Base-by-base conservation (phyloP, 2,888 invertebrate species). In the Elaeidobius kamerunicus region DNA sequence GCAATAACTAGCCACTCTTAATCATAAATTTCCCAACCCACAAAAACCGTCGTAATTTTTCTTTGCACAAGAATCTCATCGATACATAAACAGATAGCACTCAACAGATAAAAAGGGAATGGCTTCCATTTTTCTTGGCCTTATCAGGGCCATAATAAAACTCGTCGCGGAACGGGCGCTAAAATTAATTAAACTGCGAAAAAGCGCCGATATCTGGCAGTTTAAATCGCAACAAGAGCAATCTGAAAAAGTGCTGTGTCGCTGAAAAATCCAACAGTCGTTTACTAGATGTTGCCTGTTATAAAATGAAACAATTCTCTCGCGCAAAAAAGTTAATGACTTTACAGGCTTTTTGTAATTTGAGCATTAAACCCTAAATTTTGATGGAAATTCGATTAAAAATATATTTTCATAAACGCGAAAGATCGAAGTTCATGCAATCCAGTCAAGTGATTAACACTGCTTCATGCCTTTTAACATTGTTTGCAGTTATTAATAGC, bases 101-200 rank as follows among this genome's bases (percentile, higher is more conserved):
- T 32, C 12, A 30, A 51, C 40, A 48, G 34, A 48, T 32, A 51
- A 44, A 50, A 51, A 42, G 19, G 35, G 17, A 48, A 45, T n/a
- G 32, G 38, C 35, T 39, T 43, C 42, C 51, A 52, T 55, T 55
- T 55, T 55, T 55, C 55, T 55, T 44, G 18, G 42, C 28, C 46
- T 55, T 55, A 55, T 55, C 55, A 34, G 42, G 51, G 35, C 47
- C 47, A 35, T 51, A 55, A 55, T 55, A 52, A 55, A 55, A 55
- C 41, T 55, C 48, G 47, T 47, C 50, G 51, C 41, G 34, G 35
- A 52, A 20, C 44, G 51, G 47, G 55, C 51, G 51, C 51, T 47
- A 41, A 52, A 55, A 55, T 55, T 55, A 55, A 55, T 55, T 55
- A 55, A 55, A 55, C 41, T 28, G 16, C 19, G 44, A 52, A 55